phyloP scores from a whole-genome alignment of 1,140 invertebrate genomes.

The Chrysoperla carnea region DNA sequence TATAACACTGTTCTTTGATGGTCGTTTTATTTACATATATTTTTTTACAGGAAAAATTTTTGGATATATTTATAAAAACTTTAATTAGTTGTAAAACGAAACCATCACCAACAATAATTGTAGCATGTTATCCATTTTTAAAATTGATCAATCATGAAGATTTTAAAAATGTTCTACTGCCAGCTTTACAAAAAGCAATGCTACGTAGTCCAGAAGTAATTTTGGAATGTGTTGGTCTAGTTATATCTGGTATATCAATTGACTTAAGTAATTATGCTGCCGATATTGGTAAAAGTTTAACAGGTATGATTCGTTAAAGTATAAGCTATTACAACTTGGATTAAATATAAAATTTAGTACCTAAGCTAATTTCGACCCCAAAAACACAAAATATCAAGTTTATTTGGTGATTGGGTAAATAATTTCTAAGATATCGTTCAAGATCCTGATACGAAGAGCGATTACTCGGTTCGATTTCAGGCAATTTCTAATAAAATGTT shows the following conservation, averaged over 20 bases:
- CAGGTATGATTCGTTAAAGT: no score
- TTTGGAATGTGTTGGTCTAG: constrained; percentile 56
- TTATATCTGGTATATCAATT: constrained; percentile 50
- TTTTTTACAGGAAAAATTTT: constrained; percentile 33
- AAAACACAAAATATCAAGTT: no score
- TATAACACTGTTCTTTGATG: no score
- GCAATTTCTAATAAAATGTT: no score
- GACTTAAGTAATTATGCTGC: constrained; percentile 64
- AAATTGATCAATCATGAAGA: constrained; percentile 45
- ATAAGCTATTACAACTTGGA: no score
- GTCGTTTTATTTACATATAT: no score
- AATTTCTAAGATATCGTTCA: no score
- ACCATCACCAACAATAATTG: constrained; percentile 47
- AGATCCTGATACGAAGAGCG: no score
- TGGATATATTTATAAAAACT: constrained; percentile 64
- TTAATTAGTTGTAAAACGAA: constrained; percentile 64
- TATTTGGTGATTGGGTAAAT: no score
- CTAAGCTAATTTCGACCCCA: no score
- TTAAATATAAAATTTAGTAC: no score
- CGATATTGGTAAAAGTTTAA: constrained; percentile 68
- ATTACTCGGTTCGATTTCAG: no score
- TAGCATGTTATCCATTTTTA: constrained; percentile 43
- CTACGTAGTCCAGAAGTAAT: constrained; percentile 87
- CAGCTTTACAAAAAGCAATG: constrained; percentile 79
- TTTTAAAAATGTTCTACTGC: constrained; percentile 58